Conservation (phyloP, 1,140 invertebrate genomes). For the Drosophila fuyamai region DNA sequence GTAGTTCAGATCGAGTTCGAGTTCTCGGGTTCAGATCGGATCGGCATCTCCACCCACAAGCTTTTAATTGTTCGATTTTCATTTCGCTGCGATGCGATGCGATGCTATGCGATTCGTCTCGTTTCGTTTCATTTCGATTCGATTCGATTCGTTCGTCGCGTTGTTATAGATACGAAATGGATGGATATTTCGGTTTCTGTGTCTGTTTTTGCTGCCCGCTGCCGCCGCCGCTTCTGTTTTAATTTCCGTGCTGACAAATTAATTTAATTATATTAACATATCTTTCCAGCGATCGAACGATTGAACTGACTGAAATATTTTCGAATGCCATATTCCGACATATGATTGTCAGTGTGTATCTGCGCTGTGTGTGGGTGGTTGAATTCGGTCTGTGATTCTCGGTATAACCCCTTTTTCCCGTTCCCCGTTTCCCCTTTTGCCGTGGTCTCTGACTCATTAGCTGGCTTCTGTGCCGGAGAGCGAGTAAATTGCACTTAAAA, state of each 20-base stretch:
- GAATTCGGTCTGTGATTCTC: slow-evolving; percentile 33
- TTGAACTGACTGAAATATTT: slow-evolving; percentile 53
- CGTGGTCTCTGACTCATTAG: slow-evolving; percentile 66
- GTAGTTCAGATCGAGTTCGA: slow-evolving; percentile 33
- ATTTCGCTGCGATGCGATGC: slow-evolving; percentile 65
- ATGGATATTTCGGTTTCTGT: slow-evolving; percentile 20
- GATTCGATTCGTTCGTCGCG: slow-evolving; percentile 50
- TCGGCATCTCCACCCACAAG: slow-evolving; percentile 31
- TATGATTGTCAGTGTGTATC: neutral
- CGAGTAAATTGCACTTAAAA: slow-evolving; percentile 74
- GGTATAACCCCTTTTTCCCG: slow-evolving; percentile 65
- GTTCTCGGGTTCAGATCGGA: slow-evolving; percentile 18
- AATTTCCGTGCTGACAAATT: slow-evolving; percentile 83
- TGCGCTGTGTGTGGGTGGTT: slow-evolving; percentile 21
- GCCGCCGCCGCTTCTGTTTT: slow-evolving; percentile 56
- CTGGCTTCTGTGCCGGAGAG: slow-evolving; percentile 15
- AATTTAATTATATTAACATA: slow-evolving; percentile 84
- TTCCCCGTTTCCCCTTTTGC: too few species aligned
- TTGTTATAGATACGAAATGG: slow-evolving; percentile 49
- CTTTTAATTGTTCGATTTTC: slow-evolving; percentile 81
- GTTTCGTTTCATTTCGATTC: slow-evolving; percentile 65
- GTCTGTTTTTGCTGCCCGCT: neutral
- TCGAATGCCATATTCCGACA: neutral
- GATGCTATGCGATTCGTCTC: slow-evolving; percentile 16
- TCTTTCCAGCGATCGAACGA: slow-evolving; percentile 76